These are phyloP conservation scores for Pomacea maculata DNA, from an alignment of 1,140 invertebrate species.

Conservation along the genomic window DNA sequence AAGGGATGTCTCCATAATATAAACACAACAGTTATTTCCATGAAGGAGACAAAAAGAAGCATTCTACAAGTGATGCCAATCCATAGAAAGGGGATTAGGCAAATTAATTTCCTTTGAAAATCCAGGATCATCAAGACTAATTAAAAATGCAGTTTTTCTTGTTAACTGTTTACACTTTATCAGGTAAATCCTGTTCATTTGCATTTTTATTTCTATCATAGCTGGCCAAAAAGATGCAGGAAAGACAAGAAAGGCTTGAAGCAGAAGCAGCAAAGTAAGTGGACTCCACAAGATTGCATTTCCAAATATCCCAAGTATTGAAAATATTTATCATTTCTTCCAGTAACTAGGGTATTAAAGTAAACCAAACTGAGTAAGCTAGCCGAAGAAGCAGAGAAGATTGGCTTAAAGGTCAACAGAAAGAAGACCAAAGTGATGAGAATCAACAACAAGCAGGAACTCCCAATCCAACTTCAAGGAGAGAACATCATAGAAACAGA, in stretches of 20 bases:
- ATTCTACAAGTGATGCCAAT: background rate
- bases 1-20: conserved; percentile 28
- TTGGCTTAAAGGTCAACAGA: no score
- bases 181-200: background rate
- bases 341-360: background rate
- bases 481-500: no score
- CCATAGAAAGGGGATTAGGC: no score
- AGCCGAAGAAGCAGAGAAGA: no score
- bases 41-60: background rate
- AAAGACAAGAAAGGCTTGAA: conserved; percentile 55
- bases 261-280: conserved; percentile 55
- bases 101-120: no score
- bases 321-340: conserved; percentile 6
- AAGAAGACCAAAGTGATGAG: no score
- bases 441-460: no score
- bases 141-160: background rate
- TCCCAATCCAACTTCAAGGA: no score
- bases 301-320: background rate
- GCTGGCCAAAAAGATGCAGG: conserved; percentile 59
- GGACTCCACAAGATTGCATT: background rate
- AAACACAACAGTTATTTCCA: background rate
- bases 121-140: background rate
- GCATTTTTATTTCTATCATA: conserved; percentile 24
- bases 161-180: background rate
- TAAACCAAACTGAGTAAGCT: no score